These are phyloP conservation scores for Cacatua alba DNA, from an alignment of 2,113 vertebrate genomes.

Conservation along the genomic window DNA sequence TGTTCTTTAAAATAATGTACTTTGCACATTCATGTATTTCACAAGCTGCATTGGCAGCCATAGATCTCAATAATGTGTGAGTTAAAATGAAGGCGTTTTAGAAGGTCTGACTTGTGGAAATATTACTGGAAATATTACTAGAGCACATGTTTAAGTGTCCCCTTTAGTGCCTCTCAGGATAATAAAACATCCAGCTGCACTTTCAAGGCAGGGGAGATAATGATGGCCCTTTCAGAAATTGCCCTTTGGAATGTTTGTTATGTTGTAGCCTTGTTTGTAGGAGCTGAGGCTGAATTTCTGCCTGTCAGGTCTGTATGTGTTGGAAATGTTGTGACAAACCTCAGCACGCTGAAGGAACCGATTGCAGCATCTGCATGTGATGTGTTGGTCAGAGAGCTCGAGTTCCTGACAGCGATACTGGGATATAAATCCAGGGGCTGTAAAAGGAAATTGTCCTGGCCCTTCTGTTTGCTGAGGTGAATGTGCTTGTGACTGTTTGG, in stretches of 20 bases:
- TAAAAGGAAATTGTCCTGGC: not conserved
- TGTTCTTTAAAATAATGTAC: not conserved
- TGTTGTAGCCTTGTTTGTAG: not conserved
- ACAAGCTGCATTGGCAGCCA: not conserved
- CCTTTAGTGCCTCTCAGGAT: not conserved
- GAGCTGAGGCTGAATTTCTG: not conserved
- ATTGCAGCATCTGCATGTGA: not conserved
- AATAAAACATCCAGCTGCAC: not conserved
- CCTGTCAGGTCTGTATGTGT: not conserved
- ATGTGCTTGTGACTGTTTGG: not conserved
- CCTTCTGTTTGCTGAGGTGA: not conserved
- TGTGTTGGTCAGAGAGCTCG: not conserved
- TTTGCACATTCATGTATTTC: rapidly evolving
- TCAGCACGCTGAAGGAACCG: not conserved
- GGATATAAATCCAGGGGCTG: conserved; percentile 11
- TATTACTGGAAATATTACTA: not conserved
- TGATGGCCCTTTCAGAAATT: not conserved
- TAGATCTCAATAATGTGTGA: not conserved
- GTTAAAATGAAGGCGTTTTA: not conserved
- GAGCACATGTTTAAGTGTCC: not conserved
- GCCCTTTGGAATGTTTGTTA: not conserved
- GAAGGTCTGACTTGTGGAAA: not conserved
- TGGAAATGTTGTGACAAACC: not conserved
- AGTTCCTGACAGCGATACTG: not conserved
- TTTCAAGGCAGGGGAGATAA: not conserved